Base-by-base conservation (phyloP, 23 tunicate genomes). In the Ciona savignyi region DNA sequence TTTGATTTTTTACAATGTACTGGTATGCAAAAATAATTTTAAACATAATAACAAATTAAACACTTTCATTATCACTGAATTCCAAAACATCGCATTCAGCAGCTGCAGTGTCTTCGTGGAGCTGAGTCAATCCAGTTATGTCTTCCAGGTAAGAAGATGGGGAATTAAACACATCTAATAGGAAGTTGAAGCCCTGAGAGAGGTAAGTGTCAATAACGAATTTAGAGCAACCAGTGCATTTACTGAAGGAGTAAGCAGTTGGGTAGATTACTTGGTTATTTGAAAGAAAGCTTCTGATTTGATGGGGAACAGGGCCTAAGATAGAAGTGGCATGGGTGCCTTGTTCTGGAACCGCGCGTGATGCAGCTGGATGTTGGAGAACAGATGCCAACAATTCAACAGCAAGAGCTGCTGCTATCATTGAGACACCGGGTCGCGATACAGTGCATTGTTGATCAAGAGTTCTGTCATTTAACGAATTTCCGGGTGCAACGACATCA, bases 391-490 rank as follows among this genome's bases (percentile, higher is more conserved):
- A 60, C 21, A 95, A 67, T 70, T 95, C 99, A 21, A 84, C 99
- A 2, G 99, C 99, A 51, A 79, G 70, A 4, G 99, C 96, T 1
- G 99, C 74, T n/a, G 99, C 96, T 30, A 95, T 89, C 88, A 88
- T 85, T 0, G 99, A 95, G 3, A 95, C 78, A 49, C 99, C 99
- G 31, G 99, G 99, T 73, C 99, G 65, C 2, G 99, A 91, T 19
- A 95, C 99, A 34, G 99, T 95, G 83, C 99, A 95, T 76, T 95
- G 99, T 64, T 95, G 99, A 48, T 95, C 99, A 11, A 95, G 51
- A 23, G 96, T 89, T 34, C 99, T 74, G 35, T 95, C 99, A 30
- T 42, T 51, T 28, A 77, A 60, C 15, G 99, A 95, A 72, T 95
- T 95, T 0, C 96, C 96, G 20, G 99, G 99, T 30, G 99, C 99